These are phyloP conservation scores for Trichonephila clavata DNA, from an alignment of 1,140 invertebrate genomes.

Conservation along the genomic window DNA sequence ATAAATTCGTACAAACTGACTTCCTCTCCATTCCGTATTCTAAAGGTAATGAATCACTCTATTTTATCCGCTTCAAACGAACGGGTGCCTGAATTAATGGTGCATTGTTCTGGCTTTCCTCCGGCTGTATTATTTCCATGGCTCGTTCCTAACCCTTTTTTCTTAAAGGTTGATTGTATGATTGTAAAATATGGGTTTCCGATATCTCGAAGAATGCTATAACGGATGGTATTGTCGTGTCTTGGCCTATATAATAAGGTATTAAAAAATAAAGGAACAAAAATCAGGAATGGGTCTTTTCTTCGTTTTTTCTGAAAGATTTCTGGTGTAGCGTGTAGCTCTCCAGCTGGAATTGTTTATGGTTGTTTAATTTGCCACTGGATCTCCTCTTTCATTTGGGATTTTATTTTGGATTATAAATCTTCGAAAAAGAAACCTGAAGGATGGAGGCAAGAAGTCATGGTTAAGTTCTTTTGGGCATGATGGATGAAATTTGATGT, in stretches of 20 bases:
- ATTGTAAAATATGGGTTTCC: conserved; percentile 74
- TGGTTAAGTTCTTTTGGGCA: not conserved
- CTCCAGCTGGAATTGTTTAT: conserved; percentile 44
- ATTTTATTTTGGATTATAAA: conserved; percentile 5
- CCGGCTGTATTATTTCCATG: conserved; percentile 12
- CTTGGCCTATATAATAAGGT: not conserved
- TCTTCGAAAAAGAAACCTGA: not conserved
- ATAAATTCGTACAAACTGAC: conserved; percentile 57
- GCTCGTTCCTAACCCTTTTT: conserved; percentile 51
- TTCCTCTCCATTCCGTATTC: conserved; percentile 22
- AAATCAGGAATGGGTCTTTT: not conserved
- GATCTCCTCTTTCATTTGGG: not conserved
- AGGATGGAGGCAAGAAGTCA: not conserved
- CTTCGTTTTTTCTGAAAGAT: not conserved
- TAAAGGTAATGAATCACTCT: conserved; percentile 47
- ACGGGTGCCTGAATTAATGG: conserved; percentile 66
- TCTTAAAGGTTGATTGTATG: not conserved
- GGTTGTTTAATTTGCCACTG: conserved; percentile 64
- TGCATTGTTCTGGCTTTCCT: conserved; percentile 55
- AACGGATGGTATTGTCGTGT: conserved; percentile 64
- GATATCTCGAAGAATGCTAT: conserved; percentile 48
- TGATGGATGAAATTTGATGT: not conserved
- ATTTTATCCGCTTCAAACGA: conserved; percentile 19
- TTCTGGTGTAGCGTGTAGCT: not conserved
- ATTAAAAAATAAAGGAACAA: not conserved